phyloP scores from a whole-genome alignment of 2,888 invertebrate genomes.

The Stenurella melanura region DNA sequence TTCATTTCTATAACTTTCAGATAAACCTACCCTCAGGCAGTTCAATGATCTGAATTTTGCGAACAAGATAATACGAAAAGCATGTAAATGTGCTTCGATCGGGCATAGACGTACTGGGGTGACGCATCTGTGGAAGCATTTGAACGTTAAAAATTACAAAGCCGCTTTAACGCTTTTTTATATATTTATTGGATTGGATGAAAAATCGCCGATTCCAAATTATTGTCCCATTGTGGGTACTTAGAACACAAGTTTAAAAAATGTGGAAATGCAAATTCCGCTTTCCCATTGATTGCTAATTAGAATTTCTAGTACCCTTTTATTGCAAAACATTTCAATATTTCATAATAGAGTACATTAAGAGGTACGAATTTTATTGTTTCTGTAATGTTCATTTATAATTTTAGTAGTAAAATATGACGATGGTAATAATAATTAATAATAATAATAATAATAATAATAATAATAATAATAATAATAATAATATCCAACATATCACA shows the following conservation, averaged over 20 bases:
- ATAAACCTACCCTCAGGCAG: slow-evolving; percentile 47
- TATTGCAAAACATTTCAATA: no score
- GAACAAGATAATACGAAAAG: slow-evolving; percentile 51
- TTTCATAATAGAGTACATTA: no score
- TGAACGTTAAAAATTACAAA: slow-evolving; percentile 31
- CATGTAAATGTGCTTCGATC: slow-evolving; percentile 53
- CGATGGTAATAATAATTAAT: no score
- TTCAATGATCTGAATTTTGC: slow-evolving; percentile 48
- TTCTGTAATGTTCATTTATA: no score
- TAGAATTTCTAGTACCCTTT: neutral
- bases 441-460: no score
- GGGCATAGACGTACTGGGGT: slow-evolving; percentile 38
- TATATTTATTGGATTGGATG: slow-evolving; percentile 25
- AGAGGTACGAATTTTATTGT: no score
- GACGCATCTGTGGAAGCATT: slow-evolving; percentile 9
- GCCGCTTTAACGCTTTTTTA: slow-evolving; percentile 15
- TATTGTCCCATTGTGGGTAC: neutral
- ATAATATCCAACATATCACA: no score
- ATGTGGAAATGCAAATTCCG: neutral
- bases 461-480: no score
- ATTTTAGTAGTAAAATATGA: no score
- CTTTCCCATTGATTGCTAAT: neutral
- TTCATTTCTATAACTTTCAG: slow-evolving; percentile 42
- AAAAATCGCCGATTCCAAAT: slow-evolving; percentile 5
- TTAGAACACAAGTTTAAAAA: neutral